Conservation (phyloP, 2,797 vertebrate species). For the Emys orbicularis region DNA sequence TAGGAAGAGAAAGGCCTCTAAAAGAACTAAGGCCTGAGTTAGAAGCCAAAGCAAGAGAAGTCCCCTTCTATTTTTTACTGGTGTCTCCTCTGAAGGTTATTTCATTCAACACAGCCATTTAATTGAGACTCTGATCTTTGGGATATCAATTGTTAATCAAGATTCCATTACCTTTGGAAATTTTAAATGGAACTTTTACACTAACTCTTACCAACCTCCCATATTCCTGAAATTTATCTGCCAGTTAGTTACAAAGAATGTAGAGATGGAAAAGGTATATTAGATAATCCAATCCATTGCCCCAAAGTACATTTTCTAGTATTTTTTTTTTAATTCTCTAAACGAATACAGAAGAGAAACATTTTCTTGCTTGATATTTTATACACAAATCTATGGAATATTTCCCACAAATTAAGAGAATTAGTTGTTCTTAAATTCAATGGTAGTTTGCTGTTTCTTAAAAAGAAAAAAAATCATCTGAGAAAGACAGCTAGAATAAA, state of each 20-base stretch:
- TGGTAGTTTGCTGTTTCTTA: neutral
- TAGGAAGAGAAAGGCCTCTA: neutral
- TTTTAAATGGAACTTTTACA: neutral
- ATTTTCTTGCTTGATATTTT: neutral
- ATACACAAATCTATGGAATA: neutral
- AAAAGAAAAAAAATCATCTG: slow-evolving; percentile 36
- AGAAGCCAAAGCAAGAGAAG: slow-evolving; percentile 42
- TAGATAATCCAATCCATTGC: neutral
- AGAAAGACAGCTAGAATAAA: slow-evolving; percentile 62
- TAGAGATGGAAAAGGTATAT: neutral
- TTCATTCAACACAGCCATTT: neutral
- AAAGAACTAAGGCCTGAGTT: neutral
- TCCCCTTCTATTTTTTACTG: slow-evolving; percentile 7
- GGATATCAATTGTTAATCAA: slow-evolving; percentile 18
- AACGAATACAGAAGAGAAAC: neutral
- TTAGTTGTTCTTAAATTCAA: neutral
- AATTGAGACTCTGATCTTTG: slow-evolving; percentile 1
- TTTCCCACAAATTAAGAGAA: neutral
- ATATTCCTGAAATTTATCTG: neutral
- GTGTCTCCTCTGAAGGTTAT: neutral
- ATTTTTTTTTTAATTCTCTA: neutral
- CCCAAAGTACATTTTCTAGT: neutral
- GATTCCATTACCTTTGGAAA: neutral
- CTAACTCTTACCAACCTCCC: neutral
- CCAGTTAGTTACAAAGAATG: slow-evolving; percentile 2